Base-by-base conservation (phyloP, 2,797 vertebrate genomes). In the Cirrhinus molitorella region DNA sequence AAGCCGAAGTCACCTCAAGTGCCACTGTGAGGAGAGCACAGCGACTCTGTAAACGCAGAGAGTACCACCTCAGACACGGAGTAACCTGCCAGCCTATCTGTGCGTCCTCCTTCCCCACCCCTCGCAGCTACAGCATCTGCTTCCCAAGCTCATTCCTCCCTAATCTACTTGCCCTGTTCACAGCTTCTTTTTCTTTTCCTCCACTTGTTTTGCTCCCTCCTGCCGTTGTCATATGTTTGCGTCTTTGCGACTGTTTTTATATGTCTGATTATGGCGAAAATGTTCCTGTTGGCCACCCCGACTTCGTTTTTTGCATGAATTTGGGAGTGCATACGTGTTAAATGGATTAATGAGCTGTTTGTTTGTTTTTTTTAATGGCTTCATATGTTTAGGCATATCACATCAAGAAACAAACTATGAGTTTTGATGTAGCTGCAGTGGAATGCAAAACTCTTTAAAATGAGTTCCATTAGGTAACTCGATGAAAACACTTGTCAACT, bases 1-100 rank as follows among this genome's bases (percentile, higher is more conserved):
- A 88, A 85, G 85, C 88, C 85, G 80, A 85, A 88, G 84, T 86
- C 85, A 83, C 85, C 89, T 89, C 84, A 89, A 89, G 87, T 90
- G 87, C 88, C 87, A 80, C 78, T 74, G 72, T 77, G 81, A 80
- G 61, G 83, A 86, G 87, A 66, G 85, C 82, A 78, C 74, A 85
- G 87, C 61, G 45, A 79, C 82, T 68, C 73, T 81, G 81, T 74
- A 73, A 67, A 71, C 43, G 13, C 77, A 79, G 63, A 84, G 75
- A 71, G 76, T 78, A 85, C 77, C 67, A 59, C 40, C 65, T 78
- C 74, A 77, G 65, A 77, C 37, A 68, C 12, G 66, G 68, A 77
- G 79, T 74, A 83, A 87, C 81, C 47, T 72, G 79, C 70, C 84
- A 66, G 83, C 70, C 72, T 79, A 84, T 76, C 57, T 68, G 81